Evolutionary conservation across 1,140 invertebrate species (phyloP), one percentile per base, ranked within the genome.

Genomic region (Brachionus rubens): DNA sequence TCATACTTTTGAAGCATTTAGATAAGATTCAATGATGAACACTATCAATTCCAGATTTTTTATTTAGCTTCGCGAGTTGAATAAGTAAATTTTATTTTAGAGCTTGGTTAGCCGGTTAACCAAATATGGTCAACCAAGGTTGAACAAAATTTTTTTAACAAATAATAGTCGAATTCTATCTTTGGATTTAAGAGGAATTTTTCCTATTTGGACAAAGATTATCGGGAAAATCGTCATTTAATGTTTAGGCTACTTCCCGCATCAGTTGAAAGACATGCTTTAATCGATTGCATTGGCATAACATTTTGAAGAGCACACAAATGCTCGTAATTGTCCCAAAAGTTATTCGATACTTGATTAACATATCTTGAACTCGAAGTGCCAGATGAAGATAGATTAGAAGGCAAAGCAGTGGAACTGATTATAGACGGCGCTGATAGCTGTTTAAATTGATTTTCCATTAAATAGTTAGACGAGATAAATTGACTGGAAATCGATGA

Each of bases 291-390:
- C 6, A 85, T 68, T 3, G 84, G 84, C 30, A 79, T 81, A 2
- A 79, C 81, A 52, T 82, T 82, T 75, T 84, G 82, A 41, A 85
- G 79, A 9, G 83, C 83, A 81, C 84, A 85, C 19, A 84, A 78
- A 75, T 83, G 83, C 68, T 84, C 81, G 79, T 85, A 85, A 76
- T 84, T 81, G 43, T 79, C 79, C 67, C 82, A 81, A 79, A 84
- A 85, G 75, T 84, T 80, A 75, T 16, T 40, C 0, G 68, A 40
- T 6, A 21, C 12, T 19, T 72, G 68, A 48, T 48, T 36, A 36
- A 16, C 16, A 16, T 59, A 59, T 28, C 59, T 24, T 7, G 59
- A 65, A 41, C 59, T 65, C 6, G 36, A 41, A 24, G 19, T 65
- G 16, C 36, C 59, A 12, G 40, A 41, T 21, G 59, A 36, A 5